Conservation (phyloP, 1,140 invertebrate species). For the Cepaea nemoralis region DNA sequence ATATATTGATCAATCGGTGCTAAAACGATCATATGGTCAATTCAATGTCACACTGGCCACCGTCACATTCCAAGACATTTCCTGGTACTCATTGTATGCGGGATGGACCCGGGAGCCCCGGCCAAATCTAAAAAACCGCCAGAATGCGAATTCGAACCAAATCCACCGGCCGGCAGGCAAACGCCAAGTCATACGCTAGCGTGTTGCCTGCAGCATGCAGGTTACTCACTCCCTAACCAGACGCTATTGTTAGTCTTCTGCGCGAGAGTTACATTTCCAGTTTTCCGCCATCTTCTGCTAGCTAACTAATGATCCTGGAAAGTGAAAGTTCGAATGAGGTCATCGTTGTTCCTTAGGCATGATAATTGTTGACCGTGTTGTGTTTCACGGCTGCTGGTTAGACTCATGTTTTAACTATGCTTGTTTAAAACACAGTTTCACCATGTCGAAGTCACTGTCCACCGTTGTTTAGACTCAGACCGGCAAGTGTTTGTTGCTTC, state of each 20-base stretch:
- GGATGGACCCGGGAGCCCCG: too few species aligned
- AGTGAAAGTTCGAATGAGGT: slow-evolving; percentile 9
- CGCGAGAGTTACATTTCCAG: not conserved
- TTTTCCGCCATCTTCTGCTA: not conserved
- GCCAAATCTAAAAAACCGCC: too few species aligned
- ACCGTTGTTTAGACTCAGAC: not conserved
- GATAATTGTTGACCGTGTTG: not conserved
- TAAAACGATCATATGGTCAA: too few species aligned
- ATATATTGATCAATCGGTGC: too few species aligned
- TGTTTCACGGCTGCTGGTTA: not conserved
- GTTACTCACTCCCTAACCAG: too few species aligned
- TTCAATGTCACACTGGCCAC: too few species aligned
- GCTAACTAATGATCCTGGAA: not conserved
- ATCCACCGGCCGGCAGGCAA: too few species aligned
- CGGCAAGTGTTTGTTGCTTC: not conserved
- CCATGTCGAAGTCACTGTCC: not conserved
- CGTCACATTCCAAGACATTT: too few species aligned
- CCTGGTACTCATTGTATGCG: too few species aligned
- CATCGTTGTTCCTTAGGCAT: not conserved
- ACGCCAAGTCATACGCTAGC: too few species aligned
- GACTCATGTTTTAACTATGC: not conserved
- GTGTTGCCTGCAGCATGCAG: too few species aligned
- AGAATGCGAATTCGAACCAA: too few species aligned
- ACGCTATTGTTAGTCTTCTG: not conserved
- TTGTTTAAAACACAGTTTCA: not conserved